phyloP scores from a whole-genome alignment of 2,888 invertebrate genomes.

The Xylota sylvarum region DNA sequence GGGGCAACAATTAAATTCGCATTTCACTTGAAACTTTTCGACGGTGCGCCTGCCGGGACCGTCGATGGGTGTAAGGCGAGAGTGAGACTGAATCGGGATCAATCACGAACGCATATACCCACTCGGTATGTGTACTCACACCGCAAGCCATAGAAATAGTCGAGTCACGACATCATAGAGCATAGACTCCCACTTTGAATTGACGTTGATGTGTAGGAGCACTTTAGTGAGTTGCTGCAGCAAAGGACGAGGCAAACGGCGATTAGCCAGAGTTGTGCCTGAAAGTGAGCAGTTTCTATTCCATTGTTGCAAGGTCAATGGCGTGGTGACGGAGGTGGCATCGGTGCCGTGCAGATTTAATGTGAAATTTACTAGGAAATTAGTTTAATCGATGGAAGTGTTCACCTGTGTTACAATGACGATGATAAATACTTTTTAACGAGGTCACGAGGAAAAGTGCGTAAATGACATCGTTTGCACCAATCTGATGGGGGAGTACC shows the following conservation, averaged over 20 bases:
- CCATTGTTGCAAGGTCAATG: slow-evolving; percentile 63
- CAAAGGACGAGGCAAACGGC: slow-evolving; percentile 7
- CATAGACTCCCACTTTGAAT: slow-evolving; percentile 38
- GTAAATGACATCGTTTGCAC: slow-evolving; percentile 62
- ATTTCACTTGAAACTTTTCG: slow-evolving; percentile 69
- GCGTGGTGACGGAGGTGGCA: slow-evolving; percentile 8
- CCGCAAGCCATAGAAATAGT: slow-evolving; percentile 51
- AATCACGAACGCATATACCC: slow-evolving; percentile 45
- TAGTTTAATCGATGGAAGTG: slow-evolving; percentile 57
- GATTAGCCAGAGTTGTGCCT: slow-evolving; percentile 46
- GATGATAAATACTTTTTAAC: slow-evolving; percentile 55
- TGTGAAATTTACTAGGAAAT: slow-evolving; percentile 46
- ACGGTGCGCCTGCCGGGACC: background rate
- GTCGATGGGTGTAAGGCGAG: background rate
- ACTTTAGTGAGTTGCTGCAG: background rate
- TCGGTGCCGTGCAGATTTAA: slow-evolving; percentile 18
- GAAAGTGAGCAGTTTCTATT: slow-evolving; percentile 31
- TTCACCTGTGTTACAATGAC: slow-evolving; percentile 20
- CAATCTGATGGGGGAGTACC: slow-evolving; percentile 17
- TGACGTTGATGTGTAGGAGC: slow-evolving; percentile 32
- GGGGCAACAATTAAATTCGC: slow-evolving; percentile 72
- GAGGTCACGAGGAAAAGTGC: slow-evolving; percentile 62
- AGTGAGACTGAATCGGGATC: slow-evolving; percentile 38
- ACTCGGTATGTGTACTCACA: slow-evolving; percentile 23
- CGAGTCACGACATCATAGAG: slow-evolving; percentile 51